These are phyloP conservation scores for Poeciliopsis retropinna DNA, from an alignment of 2,113 vertebrate genomes.

Conservation along the genomic window DNA sequence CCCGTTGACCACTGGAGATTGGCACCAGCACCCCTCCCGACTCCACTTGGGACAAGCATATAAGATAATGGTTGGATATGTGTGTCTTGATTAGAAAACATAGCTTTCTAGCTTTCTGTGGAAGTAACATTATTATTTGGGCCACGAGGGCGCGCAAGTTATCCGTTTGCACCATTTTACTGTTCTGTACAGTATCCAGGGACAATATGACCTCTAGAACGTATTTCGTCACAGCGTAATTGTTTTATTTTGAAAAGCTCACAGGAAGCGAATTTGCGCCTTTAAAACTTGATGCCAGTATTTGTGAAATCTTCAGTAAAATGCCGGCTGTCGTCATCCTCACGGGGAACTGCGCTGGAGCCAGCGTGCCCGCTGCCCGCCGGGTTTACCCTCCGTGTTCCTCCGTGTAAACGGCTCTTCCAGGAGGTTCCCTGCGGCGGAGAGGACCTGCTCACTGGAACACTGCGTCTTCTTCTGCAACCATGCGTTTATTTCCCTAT, in stretches of 20 bases:
- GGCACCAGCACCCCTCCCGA: too few relatives aligned
- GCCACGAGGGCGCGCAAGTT: too few relatives aligned
- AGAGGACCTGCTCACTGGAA: background rate
- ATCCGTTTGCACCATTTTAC: background rate
- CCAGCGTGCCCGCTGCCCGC: fast-evolving
- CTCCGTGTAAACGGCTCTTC: background rate
- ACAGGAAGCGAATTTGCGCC: fast-evolving
- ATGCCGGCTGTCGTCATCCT: conserved; percentile 37
- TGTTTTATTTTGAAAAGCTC: conserved; percentile 32
- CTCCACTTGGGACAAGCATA: too few relatives aligned
- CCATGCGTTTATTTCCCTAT: background rate
- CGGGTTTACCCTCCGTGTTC: fast-evolving
- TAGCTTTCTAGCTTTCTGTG: too few relatives aligned
- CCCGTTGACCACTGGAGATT: too few relatives aligned
- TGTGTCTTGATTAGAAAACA: too few relatives aligned
- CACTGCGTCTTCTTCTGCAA: background rate
- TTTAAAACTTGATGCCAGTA: background rate
- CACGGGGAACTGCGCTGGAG: background rate
- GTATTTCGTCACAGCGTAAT: conserved; percentile 3
- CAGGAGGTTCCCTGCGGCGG: conserved; percentile 6
- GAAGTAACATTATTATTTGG: too few relatives aligned
- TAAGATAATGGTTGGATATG: too few relatives aligned
- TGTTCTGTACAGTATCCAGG: background rate
- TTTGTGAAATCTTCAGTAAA: conserved; percentile 25
- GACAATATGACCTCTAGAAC: background rate